Conservation (phyloP, 2,113 vertebrate genomes). For the Cinclus cinclus region DNA sequence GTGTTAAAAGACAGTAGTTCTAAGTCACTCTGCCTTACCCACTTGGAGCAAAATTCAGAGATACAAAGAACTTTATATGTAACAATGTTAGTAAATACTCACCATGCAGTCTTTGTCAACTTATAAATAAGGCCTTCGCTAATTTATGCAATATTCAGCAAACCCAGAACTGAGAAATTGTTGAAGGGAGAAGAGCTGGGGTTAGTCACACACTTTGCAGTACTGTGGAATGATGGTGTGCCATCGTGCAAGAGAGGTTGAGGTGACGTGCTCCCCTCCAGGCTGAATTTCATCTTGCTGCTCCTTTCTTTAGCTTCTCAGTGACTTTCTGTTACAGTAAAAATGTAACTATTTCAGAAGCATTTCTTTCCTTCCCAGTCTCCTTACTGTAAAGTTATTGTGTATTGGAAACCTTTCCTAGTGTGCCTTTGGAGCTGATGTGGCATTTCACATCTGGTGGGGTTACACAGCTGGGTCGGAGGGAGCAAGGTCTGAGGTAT, state of each 20-base stretch:
- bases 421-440: not conserved
- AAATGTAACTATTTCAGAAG: not conserved
- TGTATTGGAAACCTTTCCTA: not conserved
- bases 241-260: not conserved
- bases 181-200: not conserved
- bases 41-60: not conserved
- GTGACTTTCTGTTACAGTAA: not conserved
- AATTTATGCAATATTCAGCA: not conserved
- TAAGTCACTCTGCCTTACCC: not conserved
- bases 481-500: not conserved
- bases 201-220: not conserved
- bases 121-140: not conserved
- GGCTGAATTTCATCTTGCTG: not conserved
- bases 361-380: not conserved
- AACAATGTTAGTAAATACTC: not conserved
- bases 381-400: not conserved
- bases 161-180: not conserved
- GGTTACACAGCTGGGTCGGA: not conserved
- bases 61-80: not conserved
- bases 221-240: not conserved
- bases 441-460: not conserved
- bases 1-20: not conserved
- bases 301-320: not conserved
- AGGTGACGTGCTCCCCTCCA: not conserved
- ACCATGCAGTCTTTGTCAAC: not conserved